Evolutionary conservation across 2,797 vertebrate species (phyloP), one percentile per base, ranked within the genome.

Genomic region (Arremon brunneinucha): DNA sequence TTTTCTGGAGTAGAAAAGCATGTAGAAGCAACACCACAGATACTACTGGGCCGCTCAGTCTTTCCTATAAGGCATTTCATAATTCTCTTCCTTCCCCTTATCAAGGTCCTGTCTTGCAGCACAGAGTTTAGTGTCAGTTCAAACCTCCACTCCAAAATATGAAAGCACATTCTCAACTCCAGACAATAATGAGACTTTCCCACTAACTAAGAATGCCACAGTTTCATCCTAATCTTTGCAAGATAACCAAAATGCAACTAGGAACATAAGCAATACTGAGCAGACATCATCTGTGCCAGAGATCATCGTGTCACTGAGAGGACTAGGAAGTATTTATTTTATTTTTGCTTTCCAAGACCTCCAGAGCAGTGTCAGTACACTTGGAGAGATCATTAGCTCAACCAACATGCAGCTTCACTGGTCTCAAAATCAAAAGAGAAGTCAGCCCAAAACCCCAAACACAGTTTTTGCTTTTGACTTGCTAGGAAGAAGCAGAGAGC

Each of bases 301-400:
- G 83, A 94, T 74, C 95, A 94, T 77, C 53, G 41, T 63, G 77
- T 55, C 0, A 0, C 84, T 78, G 74, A 53, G 70, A 79, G 67
- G 30, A 67, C 91, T 50, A 55, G 0, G 22, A 79, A 47, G 28
- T 57, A 59, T 88, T 90, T 72, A 56, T 69, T 22, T n/a, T 11
- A 22, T 46, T 88, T 88, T 67, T 64, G n/a, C 82, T 93, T 93
- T 90, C 89, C 83, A 88, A 81, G 87, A 87, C 83, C 91, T 90
- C 89, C 59, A 81, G 68, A 86, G 67, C 2, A 92, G 60, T 65
- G 47, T 72, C 80, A 78, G 68, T 28, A 50, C 12, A 39, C 53
- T 62, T 63, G 59, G 49, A 91, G 85, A 69, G 17, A 88, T 30
- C 82, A 78, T 83, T 76, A 92, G 44, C 52, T 56, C 53, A 84